These are phyloP conservation scores for Carduelis carduelis DNA, from an alignment of 2,797 vertebrate species.

Conservation along the genomic window DNA sequence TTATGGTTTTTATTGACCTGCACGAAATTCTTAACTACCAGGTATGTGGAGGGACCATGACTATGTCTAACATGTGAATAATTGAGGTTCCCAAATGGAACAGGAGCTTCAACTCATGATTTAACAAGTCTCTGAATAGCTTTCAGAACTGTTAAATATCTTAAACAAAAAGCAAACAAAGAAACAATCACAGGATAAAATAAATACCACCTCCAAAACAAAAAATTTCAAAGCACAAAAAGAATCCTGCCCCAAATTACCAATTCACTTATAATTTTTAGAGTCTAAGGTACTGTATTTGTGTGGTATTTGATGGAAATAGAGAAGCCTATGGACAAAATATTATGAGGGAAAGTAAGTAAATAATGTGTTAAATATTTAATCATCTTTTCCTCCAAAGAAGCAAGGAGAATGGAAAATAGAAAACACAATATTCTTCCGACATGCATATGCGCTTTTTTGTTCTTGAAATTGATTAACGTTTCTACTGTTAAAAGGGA, in stretches of 20 bases:
- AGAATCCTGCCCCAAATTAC: not conserved
- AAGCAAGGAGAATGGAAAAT: not conserved
- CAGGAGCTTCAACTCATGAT: not conserved
- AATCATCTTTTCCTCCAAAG: not conserved
- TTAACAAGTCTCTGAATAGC: not conserved
- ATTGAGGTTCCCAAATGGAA: not conserved
- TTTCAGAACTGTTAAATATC: not conserved
- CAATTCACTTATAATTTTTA: not conserved
- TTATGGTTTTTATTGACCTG: not conserved
- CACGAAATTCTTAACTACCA: not conserved
- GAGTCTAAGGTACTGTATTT: not conserved
- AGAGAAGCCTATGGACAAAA: not conserved
- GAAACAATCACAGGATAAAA: not conserved
- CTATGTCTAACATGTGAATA: not conserved
- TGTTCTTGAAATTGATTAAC: not conserved
- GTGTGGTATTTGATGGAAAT: not conserved
- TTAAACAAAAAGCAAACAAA: not conserved
- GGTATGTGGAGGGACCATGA: not conserved
- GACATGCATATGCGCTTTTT: accelerated
- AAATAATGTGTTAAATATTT: not conserved
- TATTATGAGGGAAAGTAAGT: not conserved
- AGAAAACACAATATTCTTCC: not conserved
- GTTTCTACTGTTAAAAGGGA: not conserved
- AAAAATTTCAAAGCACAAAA: not conserved
- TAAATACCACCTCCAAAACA: not conserved